phyloP scores from a whole-genome alignment of 2,113 vertebrate species.

The Siphamia tubifer region DNA sequence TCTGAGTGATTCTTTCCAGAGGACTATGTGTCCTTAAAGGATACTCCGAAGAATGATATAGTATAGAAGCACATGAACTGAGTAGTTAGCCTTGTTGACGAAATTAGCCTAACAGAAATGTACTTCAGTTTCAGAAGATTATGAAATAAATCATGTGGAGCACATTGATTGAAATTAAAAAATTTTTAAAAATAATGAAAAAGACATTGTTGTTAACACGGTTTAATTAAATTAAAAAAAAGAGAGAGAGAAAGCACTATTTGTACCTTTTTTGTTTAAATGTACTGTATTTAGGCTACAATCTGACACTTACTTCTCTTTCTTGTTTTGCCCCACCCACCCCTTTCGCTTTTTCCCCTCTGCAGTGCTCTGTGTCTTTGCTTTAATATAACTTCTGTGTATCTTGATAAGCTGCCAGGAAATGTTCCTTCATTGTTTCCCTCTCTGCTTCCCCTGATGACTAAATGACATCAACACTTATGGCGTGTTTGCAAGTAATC shows the following conservation, averaged over 20 bases:
- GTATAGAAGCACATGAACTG: not conserved
- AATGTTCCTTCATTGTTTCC: conserved; percentile 51
- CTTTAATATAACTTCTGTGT: conserved; percentile 62
- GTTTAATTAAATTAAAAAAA: not conserved
- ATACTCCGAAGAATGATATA: not conserved
- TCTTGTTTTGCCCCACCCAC: conserved; percentile 30
- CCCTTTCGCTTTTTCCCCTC: conserved; percentile 9
- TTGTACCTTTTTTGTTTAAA: not conserved
- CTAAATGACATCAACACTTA: conserved; percentile 62
- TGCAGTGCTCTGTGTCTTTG: conserved; percentile 56
- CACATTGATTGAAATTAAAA: too few species aligned
- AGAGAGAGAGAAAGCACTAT: not conserved
- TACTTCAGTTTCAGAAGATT: too few species aligned
- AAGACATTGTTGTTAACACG: too few species aligned
- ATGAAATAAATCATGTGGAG: too few species aligned
- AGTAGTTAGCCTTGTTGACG: too few species aligned
- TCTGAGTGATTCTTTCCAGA: conserved; percentile 19
- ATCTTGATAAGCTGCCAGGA: conserved; percentile 65
- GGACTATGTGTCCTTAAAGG: conserved; percentile 1
- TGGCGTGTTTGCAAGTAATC: conserved; percentile 43
- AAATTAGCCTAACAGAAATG: not conserved
- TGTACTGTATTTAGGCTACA: conserved; percentile 16
- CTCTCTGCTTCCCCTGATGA: conserved; percentile 29
- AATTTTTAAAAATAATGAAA: too few species aligned
- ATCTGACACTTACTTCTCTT: conserved; percentile 14